Evolutionary conservation across 2,888 invertebrate species (phyloP).

Genomic region (Drosophila suboccidentalis): DNA sequence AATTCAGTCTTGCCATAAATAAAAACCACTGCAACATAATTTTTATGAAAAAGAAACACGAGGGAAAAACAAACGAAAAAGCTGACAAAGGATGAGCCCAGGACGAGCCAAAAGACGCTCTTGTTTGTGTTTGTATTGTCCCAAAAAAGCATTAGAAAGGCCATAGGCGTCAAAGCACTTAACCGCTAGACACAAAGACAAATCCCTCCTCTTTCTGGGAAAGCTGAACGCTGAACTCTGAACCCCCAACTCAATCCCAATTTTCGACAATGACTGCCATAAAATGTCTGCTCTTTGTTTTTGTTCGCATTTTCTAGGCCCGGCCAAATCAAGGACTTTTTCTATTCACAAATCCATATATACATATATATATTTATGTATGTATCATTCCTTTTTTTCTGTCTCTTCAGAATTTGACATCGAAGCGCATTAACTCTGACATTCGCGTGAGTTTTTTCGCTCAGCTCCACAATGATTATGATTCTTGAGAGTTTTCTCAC

Average conservation of each 20-base stretch:
- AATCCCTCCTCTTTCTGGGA: constrained; percentile 23
- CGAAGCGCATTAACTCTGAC: constrained; percentile 72
- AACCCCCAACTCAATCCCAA: constrained; percentile 31
- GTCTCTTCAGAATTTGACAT: constrained; percentile 58
- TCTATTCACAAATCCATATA: constrained; percentile 34
- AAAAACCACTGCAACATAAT: constrained; percentile 60
- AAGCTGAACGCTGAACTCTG: constrained; percentile 1
- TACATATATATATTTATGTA: constrained; percentile 33
- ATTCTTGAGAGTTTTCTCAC: constrained; percentile 50
- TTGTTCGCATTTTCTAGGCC: constrained; percentile 41
- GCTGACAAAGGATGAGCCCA: constrained; percentile 56
- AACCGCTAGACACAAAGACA: constrained; percentile 66
- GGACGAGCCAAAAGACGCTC: constrained; percentile 39
- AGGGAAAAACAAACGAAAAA: constrained; percentile 22
- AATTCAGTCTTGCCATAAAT: constrained; percentile 35
- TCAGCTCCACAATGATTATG: constrained; percentile 65
- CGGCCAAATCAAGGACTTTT: constrained; percentile 53
- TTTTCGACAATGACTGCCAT: constrained; percentile 70
- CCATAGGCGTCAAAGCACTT: constrained; percentile 76
- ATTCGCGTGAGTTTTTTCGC: constrained; percentile 55
- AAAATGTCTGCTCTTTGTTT: constrained; percentile 62
- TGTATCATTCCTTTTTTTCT: constrained; percentile 9
- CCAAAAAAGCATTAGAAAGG: constrained; percentile 43
- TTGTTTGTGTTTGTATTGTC: constrained; percentile 57
- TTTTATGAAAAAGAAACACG: constrained; percentile 24